Conservation (phyloP, 1,140 invertebrate species). For the Ostrea denselamellosa region DNA sequence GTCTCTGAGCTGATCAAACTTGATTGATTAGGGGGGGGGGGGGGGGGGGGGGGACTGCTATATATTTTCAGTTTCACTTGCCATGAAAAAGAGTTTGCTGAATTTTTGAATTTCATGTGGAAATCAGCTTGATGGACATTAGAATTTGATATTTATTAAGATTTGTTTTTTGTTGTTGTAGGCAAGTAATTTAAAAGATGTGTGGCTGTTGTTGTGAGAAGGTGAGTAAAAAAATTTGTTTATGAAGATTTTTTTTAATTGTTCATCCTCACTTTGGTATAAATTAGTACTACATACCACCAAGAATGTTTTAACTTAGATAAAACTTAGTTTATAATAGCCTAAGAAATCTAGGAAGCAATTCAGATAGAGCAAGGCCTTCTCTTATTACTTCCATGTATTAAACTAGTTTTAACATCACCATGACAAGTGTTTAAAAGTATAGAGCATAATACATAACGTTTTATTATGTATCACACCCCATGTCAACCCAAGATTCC, state of each 20-base stretch:
- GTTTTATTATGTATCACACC: too few relatives aligned
- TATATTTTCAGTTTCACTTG: too few relatives aligned
- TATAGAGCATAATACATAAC: too few relatives aligned
- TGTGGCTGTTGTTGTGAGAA: conserved; percentile 17
- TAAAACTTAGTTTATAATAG: too few relatives aligned
- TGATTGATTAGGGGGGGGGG: conserved; percentile 29
- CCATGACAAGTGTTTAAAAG: too few relatives aligned
- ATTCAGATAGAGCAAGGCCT: not conserved
- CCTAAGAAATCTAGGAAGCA: not conserved
- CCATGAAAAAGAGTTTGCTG: too few relatives aligned
- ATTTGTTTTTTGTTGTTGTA: not conserved
- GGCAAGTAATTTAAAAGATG: not conserved
- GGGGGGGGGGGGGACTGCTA: not conserved
- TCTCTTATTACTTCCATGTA: not conserved
- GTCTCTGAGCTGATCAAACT: not conserved
- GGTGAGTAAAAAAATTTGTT: not conserved
- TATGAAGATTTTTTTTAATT: too few relatives aligned
- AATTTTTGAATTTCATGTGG: not conserved
- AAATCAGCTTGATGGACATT: not conserved
- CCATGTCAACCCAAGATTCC: too few relatives aligned
- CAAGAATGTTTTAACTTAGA: too few relatives aligned
- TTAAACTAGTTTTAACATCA: not conserved
- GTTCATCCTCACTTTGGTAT: too few relatives aligned
- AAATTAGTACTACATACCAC: too few relatives aligned
- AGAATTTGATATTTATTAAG: conserved; percentile 7